Conservation (phyloP, 2,797 vertebrate species). For the Falco rusticolus region DNA sequence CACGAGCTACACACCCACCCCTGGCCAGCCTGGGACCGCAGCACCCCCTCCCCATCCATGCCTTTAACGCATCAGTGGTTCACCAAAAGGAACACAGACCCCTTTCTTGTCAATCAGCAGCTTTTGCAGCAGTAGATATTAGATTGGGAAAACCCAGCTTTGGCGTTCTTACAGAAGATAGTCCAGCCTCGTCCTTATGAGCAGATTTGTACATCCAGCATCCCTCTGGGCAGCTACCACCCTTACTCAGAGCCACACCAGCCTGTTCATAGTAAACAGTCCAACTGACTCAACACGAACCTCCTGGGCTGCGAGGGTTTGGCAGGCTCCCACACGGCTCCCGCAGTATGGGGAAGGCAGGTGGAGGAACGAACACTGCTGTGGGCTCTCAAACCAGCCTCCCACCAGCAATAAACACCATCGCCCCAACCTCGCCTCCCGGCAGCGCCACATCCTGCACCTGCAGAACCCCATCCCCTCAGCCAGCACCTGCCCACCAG, state of each 20-base stretch:
- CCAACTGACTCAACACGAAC: not conserved
- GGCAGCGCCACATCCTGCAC: slow-evolving; percentile 3
- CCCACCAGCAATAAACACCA: not conserved
- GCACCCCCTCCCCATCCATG: accelerated
- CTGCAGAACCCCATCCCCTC: not conserved
- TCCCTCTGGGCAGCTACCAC: not conserved
- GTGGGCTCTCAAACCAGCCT: not conserved
- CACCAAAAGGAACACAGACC: not conserved
- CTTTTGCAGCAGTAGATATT: not conserved
- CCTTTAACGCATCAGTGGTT: not conserved
- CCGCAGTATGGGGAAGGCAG: not conserved
- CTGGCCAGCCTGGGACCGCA: not conserved
- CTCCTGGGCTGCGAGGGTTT: not conserved
- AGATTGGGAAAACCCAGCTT: not conserved
- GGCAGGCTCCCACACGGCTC: not conserved
- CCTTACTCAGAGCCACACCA: not conserved
- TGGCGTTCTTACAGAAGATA: not conserved
- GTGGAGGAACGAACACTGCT: not conserved
- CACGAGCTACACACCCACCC: not conserved
- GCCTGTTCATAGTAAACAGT: not conserved
- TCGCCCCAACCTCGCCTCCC: not conserved
- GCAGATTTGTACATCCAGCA: not conserved
- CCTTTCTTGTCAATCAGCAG: not conserved
- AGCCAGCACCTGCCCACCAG: not conserved
- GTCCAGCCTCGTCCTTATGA: not conserved